A percentile compares a stretch with the other conserved stretches of the same genome.
Evolutionary conservation across 92 coral and sea anemone species (phyloP).

Genomic region (Porites cylindrica): DNA sequence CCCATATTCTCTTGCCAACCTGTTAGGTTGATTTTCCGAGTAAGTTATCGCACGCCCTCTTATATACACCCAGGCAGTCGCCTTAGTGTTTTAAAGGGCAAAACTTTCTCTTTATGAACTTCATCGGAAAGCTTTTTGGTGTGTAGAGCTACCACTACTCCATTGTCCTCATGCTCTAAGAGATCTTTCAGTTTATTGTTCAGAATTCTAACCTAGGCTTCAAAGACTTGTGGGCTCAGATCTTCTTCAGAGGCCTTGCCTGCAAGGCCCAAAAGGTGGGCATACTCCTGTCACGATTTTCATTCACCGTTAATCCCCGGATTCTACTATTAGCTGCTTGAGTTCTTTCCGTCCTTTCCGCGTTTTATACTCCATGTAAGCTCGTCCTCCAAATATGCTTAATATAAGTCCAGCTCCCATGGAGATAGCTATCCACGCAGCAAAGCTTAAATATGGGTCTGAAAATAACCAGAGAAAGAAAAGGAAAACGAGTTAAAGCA

Average conservation of each 20-base stretch:
- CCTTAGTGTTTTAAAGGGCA: neutral
- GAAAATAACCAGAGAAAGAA: conserved; percentile 7
- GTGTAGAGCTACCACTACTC: too few species aligned
- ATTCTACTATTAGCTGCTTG: conserved; percentile 65
- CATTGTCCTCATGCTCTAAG: too few species aligned
- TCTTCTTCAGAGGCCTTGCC: too few species aligned
- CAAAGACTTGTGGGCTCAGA: neutral
- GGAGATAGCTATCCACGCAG: conserved; percentile 93
- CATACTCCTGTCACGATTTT: neutral
- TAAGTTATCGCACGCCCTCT: too few species aligned
- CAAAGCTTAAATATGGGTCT: conserved; percentile 80
- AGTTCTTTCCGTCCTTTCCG: conserved; percentile 77
- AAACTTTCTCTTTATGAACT: neutral
- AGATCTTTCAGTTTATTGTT: too few species aligned
- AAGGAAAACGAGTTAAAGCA: neutral
- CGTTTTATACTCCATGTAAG: conserved; percentile 79
- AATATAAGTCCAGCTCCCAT: conserved; percentile 88
- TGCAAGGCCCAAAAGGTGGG: neutral
- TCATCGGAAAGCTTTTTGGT: too few species aligned
- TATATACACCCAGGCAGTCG: too few species aligned
- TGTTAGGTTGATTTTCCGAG: too few species aligned
- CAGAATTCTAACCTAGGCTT: neutral
- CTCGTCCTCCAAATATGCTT: conserved; percentile 82
- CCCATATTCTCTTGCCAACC: neutral
- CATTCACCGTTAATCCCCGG: conserved; percentile 16